Percentiles rank a stretch among this genome's conserved stretches.
Evolutionary conservation across 2,113 vertebrate genomes (phyloP).

Genomic region (Lota lota): DNA sequence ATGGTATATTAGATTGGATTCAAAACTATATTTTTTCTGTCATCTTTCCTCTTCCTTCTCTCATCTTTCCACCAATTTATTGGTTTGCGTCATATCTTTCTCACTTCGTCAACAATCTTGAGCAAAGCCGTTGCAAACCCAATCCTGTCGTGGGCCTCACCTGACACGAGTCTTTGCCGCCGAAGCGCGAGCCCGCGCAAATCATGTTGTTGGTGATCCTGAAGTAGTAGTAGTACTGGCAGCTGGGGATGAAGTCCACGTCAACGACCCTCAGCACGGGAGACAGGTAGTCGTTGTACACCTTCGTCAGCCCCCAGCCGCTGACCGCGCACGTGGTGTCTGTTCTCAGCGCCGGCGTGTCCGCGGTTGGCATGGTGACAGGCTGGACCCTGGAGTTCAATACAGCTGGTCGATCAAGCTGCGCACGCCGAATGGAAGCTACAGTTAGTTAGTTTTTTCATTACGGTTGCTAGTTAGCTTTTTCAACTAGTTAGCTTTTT

Average conservation of each 20-base stretch:
- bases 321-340: constrained; percentile 65
- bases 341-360: constrained; percentile 2
- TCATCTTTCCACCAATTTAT: too few relatives aligned
- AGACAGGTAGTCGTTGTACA: constrained; percentile 61
- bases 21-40: background rate
- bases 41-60: too few relatives aligned
- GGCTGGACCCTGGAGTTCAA: constrained; percentile 47
- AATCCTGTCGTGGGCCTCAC: constrained; percentile 32
- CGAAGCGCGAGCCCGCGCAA: constrained; percentile 65
- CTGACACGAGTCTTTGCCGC: constrained; percentile 77
- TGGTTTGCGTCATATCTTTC: too few relatives aligned
- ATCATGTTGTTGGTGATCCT: constrained; percentile 73
- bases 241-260: constrained; percentile 63
- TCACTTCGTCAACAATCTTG: too few relatives aligned
- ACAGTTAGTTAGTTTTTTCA: constrained; percentile 1
- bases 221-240: constrained; percentile 71
- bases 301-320: constrained; percentile 74
- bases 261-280: constrained; percentile 64
- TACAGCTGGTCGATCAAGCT: constrained; percentile 65
- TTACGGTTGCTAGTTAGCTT: too few relatives aligned
- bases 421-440: background rate
- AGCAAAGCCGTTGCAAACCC: too few relatives aligned
- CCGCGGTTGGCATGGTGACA: constrained; percentile 31
- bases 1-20: background rate
- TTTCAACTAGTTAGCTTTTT: too few relatives aligned